Evolutionary conservation across 2,113 vertebrate species (phyloP).

Genomic region (Naja naja): DNA sequence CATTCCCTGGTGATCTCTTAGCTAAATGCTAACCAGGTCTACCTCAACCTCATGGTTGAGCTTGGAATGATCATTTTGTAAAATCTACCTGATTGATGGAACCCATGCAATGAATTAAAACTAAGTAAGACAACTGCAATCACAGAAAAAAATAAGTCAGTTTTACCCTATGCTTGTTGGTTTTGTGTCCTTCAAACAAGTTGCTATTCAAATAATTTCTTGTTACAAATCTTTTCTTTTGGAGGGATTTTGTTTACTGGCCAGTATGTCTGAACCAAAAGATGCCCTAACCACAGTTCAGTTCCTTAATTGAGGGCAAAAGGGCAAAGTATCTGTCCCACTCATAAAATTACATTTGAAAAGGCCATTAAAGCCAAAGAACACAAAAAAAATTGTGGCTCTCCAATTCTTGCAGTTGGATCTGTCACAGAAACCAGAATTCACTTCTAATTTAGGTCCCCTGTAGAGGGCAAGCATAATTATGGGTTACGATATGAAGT

Average conservation of each 20-base stretch:
- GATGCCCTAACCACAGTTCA: too few relatives aligned
- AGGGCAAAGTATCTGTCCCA: background rate
- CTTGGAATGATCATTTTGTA: background rate
- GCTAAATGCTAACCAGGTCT: background rate
- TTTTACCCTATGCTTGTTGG: background rate
- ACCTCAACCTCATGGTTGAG: background rate
- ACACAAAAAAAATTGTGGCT: background rate
- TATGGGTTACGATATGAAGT: background rate
- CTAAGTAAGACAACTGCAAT: background rate
- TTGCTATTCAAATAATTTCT: background rate
- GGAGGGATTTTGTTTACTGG: background rate
- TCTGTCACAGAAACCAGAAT: background rate
- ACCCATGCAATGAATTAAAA: background rate
- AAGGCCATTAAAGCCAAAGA: slow-evolving; percentile 7
- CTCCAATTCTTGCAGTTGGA: background rate
- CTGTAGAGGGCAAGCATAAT: background rate
- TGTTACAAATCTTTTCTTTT: background rate
- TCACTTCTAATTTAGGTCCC: background rate
- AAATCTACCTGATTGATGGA: background rate
- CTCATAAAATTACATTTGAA: slow-evolving; percentile 9
- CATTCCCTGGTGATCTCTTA: background rate
- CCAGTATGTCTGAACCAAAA: background rate
- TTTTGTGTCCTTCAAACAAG: background rate
- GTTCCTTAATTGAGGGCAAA: background rate
- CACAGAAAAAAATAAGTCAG: background rate